Percentiles rank a stretch among this genome's conserved stretches.
These are phyloP conservation scores for Morpho achilles DNA, from an alignment of 2,888 invertebrate species.

Conservation along the genomic window DNA sequence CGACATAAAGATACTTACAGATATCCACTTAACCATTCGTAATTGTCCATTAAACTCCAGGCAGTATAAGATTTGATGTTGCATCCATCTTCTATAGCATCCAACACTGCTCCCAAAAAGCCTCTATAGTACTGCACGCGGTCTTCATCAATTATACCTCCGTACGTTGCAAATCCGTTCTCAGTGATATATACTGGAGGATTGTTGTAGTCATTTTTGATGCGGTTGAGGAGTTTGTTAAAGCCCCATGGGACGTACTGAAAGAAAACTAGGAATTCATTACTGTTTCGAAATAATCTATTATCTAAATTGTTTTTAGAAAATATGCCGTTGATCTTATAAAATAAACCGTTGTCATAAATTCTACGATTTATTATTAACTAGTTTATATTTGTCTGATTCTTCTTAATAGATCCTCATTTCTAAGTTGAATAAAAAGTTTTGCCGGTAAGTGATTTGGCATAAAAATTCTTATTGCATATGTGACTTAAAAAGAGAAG, in stretches of 20 bases:
- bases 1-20: constrained; percentile 41
- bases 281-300: no score
- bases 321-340: no score
- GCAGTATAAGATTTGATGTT: constrained; percentile 65
- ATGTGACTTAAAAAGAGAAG: background rate
- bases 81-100: constrained; percentile 51
- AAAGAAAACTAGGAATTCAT: constrained; percentile 6
- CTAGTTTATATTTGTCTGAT: no score
- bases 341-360: no score
- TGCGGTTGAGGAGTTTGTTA: constrained; percentile 65
- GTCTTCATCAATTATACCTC: constrained; percentile 61
- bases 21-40: constrained; percentile 77
- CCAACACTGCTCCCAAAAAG: constrained; percentile 55
- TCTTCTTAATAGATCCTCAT: no score
- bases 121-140: constrained; percentile 56
- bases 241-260: constrained; percentile 77
- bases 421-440: no score
- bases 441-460: background rate
- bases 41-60: constrained; percentile 80
- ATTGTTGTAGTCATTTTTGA: constrained; percentile 29
- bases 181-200: constrained; percentile 63
- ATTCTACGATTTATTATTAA: no score
- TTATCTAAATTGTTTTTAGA: no score
- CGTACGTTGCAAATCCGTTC: constrained; percentile 66
- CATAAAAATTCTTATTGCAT: background rate